Conservation (phyloP, 2,113 vertebrate genomes). For the Eulemur rufifrons region DNA sequence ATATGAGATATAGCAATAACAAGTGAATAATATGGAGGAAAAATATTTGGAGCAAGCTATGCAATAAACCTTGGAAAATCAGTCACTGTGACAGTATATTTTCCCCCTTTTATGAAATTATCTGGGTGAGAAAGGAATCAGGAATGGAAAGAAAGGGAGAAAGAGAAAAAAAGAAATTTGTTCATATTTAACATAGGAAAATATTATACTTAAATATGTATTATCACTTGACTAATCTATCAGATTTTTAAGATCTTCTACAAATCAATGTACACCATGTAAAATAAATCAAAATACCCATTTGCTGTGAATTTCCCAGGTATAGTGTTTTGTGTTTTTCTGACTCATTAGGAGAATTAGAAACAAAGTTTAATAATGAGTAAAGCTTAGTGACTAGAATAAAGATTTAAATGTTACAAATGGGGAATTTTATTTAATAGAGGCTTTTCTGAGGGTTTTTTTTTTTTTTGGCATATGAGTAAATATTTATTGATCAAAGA, state of each 20-base stretch:
- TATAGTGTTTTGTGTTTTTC: background rate
- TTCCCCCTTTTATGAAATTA: background rate
- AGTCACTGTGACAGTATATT: background rate
- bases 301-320: background rate
- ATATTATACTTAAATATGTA: background rate
- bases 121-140: background rate
- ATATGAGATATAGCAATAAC: background rate
- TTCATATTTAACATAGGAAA: background rate
- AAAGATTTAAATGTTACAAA: background rate
- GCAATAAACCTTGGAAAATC: background rate
- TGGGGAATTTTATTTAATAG: background rate
- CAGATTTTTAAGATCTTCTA: background rate
- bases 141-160: background rate
- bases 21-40: background rate
- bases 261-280: background rate
- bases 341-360: background rate
- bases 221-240: background rate
- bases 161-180: background rate
- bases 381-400: background rate
- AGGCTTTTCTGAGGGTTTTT: background rate
- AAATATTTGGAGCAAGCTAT: background rate
- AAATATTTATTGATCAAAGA: conserved; percentile 32
- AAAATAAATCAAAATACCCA: conserved; percentile 8
- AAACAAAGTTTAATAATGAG: background rate
- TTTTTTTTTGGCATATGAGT: background rate